Percentiles rank a stretch among this genome's conserved stretches.
Conservation (phyloP, 2,113 vertebrate genomes). For the Crotalus tigris region DNA sequence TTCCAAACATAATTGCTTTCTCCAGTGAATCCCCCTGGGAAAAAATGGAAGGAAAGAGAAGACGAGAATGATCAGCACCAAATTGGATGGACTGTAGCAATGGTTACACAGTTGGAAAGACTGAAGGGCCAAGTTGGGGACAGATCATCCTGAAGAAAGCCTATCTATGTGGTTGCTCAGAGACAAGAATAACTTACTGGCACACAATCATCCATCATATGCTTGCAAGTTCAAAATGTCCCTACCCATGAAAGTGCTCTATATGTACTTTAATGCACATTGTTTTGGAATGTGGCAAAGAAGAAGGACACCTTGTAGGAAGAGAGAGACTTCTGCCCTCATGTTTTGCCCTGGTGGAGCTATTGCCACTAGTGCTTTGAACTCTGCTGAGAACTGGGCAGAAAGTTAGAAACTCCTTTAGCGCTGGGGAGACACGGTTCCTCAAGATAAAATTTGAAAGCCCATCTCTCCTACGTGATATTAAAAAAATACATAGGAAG, state of each 20-base stretch:
- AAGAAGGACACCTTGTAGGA: background rate
- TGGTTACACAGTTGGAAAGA: background rate
- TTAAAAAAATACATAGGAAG: background rate
- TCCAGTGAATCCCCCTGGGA: background rate
- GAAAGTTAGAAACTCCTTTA: background rate
- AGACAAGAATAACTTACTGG: background rate
- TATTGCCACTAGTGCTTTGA: background rate
- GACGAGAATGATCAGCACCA: background rate
- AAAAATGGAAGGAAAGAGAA: background rate
- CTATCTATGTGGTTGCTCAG: background rate
- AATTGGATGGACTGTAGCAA: background rate
- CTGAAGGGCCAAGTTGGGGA: background rate
- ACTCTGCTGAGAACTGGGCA: background rate
- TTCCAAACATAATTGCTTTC: too few relatives aligned
- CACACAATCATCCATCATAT: background rate
- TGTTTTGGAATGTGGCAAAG: background rate
- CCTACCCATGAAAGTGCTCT: background rate
- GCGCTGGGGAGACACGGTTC: too few relatives aligned
- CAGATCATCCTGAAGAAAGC: background rate
- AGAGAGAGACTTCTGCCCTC: background rate
- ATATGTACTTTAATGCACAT: background rate
- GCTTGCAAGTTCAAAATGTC: background rate
- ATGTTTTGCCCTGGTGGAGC: background rate
- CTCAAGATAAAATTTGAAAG: background rate
- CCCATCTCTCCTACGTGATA: background rate